A percentile compares a stretch with the other conserved stretches of the same genome.
These are phyloP conservation scores for Setipinna tenuifilis DNA, from an alignment of 2,797 vertebrate genomes.

Conservation along the genomic window DNA sequence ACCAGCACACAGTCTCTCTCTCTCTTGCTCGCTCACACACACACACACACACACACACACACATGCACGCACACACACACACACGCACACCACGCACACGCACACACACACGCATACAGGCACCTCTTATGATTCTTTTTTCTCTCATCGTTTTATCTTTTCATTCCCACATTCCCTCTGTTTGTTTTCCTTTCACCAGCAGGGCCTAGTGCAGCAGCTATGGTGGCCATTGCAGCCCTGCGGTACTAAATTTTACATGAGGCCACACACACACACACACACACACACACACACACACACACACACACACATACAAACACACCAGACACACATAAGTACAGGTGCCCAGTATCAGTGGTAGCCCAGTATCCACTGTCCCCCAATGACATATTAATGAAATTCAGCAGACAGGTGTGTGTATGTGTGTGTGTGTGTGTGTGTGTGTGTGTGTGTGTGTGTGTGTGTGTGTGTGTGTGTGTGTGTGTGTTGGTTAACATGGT, in stretches of 20 bases:
- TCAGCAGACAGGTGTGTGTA: too few species aligned
- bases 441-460: too few species aligned
- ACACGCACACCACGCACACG: not conserved
- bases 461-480: too few species aligned
- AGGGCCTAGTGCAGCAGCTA: not conserved
- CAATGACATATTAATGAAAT: too few species aligned
- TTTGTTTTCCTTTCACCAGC: not conserved
- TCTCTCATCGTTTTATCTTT: not conserved
- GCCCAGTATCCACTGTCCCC: too few species aligned
- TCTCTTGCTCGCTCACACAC: too few species aligned
- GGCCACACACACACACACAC: conserved; percentile 13
- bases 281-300: conserved; percentile 5
- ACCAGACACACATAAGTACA: not conserved
- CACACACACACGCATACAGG: not conserved
- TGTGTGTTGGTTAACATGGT: too few species aligned
- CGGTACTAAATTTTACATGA: not conserved
- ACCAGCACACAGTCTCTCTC: not conserved
- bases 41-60: conserved; percentile 19
- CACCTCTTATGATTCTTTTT: not conserved
- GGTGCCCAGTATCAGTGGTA: too few species aligned
- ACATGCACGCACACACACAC: not conserved
- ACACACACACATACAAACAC: conserved; percentile 38
- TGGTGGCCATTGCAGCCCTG: not conserved
- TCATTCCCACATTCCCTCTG: not conserved
- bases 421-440: too few species aligned